phyloP scores from a whole-genome alignment of 2,888 invertebrate species.

The Pristionchus entomophagus region DNA sequence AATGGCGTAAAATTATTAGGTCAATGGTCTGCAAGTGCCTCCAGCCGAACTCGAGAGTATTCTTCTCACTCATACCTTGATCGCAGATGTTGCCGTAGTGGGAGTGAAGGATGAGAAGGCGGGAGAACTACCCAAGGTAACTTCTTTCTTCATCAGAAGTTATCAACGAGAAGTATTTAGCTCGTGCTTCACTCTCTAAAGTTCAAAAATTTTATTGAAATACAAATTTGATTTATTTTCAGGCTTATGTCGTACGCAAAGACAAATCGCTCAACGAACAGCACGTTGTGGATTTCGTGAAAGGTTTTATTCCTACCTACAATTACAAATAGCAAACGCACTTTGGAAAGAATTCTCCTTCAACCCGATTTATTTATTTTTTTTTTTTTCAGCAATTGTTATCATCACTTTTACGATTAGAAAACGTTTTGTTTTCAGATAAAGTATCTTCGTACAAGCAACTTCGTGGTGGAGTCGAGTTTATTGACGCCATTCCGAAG shows the following conservation, averaged over 20 bases:
- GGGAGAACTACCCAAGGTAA: conserved; percentile 54
- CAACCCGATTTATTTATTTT: not conserved
- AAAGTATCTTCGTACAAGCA: conserved; percentile 85
- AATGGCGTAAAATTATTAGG: too few relatives aligned
- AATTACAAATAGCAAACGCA: too few relatives aligned
- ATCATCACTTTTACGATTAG: not conserved
- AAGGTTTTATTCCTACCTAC: too few relatives aligned
- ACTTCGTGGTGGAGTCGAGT: conserved; percentile 83
- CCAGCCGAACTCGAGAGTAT: conserved; percentile 59
- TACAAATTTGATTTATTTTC: not conserved
- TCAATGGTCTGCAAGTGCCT: conserved; percentile 55
- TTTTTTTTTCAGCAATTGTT: not conserved
- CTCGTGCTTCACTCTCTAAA: too few relatives aligned
- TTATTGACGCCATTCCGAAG: conserved; percentile 83
- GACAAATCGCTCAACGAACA: conserved; percentile 45
- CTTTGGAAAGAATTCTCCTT: too few relatives aligned
- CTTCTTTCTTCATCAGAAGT: too few relatives aligned
- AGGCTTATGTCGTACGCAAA: conserved; percentile 48
- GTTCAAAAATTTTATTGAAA: too few relatives aligned
- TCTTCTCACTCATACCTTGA: conserved; percentile 52
- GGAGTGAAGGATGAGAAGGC: conserved; percentile 52
- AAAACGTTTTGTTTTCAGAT: not conserved
- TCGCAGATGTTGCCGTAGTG: conserved; percentile 55
- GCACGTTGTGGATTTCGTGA: conserved; percentile 52
- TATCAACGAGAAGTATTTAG: too few relatives aligned